Conservation (phyloP, 2,888 invertebrate species). For the Epistrophella euchroma region DNA sequence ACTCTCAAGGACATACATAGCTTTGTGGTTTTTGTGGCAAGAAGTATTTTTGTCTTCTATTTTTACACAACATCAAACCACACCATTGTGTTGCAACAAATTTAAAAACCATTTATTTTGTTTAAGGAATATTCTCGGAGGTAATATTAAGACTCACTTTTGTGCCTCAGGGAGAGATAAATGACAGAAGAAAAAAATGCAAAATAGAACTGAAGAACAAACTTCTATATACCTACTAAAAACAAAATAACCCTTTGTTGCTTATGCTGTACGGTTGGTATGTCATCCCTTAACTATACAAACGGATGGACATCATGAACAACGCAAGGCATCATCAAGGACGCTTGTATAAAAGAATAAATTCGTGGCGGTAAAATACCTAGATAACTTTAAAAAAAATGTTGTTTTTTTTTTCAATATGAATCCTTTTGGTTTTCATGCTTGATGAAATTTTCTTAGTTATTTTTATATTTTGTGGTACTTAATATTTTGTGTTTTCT, state of each 20-base stretch:
- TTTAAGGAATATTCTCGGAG: conserved; percentile 80
- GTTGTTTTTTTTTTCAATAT: conserved; percentile 64
- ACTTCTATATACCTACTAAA: background rate
- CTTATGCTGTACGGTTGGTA: background rate
- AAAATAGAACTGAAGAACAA: conserved; percentile 40
- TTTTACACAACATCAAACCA: conserved; percentile 54
- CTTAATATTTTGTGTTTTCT: background rate
- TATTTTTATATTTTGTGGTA: background rate
- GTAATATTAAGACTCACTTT: conserved; percentile 77
- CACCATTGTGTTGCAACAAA: conserved; percentile 79
- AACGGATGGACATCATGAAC: conserved; percentile 11
- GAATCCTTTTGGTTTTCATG: conserved; percentile 31
- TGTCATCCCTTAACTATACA: conserved; percentile 47
- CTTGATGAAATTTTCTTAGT: conserved; percentile 3
- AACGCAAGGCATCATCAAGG: conserved; percentile 40
- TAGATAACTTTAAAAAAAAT: too few relatives aligned
- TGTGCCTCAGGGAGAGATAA: conserved; percentile 24
- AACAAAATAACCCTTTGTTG: background rate
- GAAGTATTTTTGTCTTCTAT: conserved; percentile 1
- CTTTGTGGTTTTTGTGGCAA: conserved; percentile 45
- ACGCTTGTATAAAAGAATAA: conserved; percentile 33
- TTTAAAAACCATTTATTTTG: conserved; percentile 83
- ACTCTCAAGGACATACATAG: conserved; percentile 46
- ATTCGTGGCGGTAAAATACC: conserved; percentile 55
- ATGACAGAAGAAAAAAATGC: conserved; percentile 5